A percentile compares a stretch with the other conserved stretches of the same genome.
Evolutionary conservation across 2,797 vertebrate genomes (phyloP).

Genomic region (Trematomus bernacchii): DNA sequence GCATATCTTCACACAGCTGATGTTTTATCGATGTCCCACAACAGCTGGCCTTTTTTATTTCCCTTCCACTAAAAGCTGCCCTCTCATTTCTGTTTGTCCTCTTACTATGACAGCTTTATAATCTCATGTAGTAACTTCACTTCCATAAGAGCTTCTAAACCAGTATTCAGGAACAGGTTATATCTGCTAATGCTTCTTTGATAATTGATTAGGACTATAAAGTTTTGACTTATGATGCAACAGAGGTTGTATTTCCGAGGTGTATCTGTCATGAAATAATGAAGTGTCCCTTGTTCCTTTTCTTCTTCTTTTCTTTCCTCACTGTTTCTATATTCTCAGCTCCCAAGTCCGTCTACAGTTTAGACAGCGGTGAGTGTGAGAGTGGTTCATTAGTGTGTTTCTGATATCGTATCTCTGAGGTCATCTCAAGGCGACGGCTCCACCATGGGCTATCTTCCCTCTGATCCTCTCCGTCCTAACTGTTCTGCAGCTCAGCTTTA

Average conservation of each 20-base stretch:
- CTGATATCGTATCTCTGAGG: constrained; percentile 41
- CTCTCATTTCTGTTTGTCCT: constrained; percentile 4
- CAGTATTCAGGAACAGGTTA: not conserved
- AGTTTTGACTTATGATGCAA: not conserved
- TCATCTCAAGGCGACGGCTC: constrained; percentile 35
- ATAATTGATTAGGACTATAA: not conserved
- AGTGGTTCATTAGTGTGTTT: constrained; percentile 73
- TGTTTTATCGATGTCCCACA: constrained; percentile 71
- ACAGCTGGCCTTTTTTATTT: constrained; percentile 54
- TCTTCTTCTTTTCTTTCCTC: not conserved
- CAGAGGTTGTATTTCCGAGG: not conserved
- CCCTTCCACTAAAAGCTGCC: constrained; percentile 5
- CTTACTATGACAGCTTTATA: constrained; percentile 8
- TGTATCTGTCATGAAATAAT: not conserved
- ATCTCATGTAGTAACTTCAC: not conserved
- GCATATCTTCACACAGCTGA: constrained; percentile 40
- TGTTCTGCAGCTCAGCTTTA: constrained; percentile 40
- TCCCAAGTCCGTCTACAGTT: constrained; percentile 88
- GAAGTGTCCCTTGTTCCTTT: not conserved
- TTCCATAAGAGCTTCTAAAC: not conserved
- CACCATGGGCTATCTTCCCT: not conserved
- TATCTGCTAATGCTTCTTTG: not conserved
- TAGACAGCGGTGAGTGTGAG: constrained; percentile 95
- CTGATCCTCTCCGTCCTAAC: constrained; percentile 48
- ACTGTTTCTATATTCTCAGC: constrained; percentile 81